A percentile compares a stretch with the other conserved stretches of the same genome.
Evolutionary conservation across 2,113 vertebrate genomes (phyloP).

Genomic region (Brachypodius melanocephalos): DNA sequence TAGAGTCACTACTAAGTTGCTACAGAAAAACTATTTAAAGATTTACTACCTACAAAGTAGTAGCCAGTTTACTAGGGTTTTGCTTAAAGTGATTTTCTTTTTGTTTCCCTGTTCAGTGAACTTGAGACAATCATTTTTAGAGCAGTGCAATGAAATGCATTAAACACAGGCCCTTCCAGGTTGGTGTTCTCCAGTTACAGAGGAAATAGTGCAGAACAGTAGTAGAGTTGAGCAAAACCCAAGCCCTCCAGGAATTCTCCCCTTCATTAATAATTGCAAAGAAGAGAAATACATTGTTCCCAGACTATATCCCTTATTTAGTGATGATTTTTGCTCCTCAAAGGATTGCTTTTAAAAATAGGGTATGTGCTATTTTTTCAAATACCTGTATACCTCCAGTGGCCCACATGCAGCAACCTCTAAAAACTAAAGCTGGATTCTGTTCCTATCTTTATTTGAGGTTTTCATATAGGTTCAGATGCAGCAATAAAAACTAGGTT

Average conservation of each 20-base stretch:
- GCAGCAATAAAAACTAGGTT: neutral
- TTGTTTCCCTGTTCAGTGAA: constrained; percentile 30
- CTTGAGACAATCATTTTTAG: neutral
- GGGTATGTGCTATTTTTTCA: neutral
- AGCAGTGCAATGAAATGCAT: constrained; percentile 14
- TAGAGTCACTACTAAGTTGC: neutral
- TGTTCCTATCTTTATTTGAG: neutral
- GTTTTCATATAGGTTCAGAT: neutral
- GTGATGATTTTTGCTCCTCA: neutral
- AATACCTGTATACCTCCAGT: neutral
- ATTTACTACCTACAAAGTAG: neutral
- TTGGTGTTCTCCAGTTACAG: neutral
- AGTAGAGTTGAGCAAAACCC: neutral
- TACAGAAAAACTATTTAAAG: neutral
- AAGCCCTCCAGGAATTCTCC: constrained; percentile 17
- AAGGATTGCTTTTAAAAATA: neutral
- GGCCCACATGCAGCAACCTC: neutral
- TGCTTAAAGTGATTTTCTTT: constrained; percentile 8
- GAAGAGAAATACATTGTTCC: neutral
- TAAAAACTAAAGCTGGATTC: neutral
- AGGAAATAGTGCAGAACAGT: constrained; percentile 36
- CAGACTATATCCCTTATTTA: neutral
- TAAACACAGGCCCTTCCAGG: neutral
- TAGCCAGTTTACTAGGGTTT: neutral
- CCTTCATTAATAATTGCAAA: constrained; percentile 16